Conservation (phyloP, 2,888 invertebrate species). For the Marronus borbonicus region DNA sequence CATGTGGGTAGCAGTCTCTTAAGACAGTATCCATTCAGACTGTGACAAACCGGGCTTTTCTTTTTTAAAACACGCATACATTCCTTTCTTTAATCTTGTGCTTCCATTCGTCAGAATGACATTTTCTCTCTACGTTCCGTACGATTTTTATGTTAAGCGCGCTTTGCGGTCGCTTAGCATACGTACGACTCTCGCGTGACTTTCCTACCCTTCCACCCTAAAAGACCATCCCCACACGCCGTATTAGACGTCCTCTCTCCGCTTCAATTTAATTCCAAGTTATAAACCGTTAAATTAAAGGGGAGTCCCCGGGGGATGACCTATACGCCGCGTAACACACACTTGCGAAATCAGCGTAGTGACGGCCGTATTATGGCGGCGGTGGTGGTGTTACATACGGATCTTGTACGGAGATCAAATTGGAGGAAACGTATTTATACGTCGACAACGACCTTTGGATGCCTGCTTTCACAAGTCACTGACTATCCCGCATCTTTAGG, state of each 20-base stretch:
- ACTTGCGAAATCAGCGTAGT: conserved; percentile 62
- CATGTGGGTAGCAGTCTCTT: too few relatives aligned
- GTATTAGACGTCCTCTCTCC: conserved; percentile 52
- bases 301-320: conserved; percentile 64
- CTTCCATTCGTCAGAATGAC: not conserved
- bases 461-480: conserved; percentile 60
- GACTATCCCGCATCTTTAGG: not conserved
- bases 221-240: conserved; percentile 21
- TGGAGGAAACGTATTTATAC: conserved; percentile 9
- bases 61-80: too few relatives aligned
- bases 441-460: conserved; percentile 20
- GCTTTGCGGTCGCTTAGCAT: conserved; percentile 63
- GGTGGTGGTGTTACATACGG: conserved; percentile 50
- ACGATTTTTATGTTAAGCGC: conserved; percentile 57
- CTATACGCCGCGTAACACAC: conserved; percentile 59
- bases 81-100: too few relatives aligned
- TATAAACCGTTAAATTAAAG: conserved; percentile 70
- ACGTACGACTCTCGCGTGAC: conserved; percentile 67
- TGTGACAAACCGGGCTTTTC: too few relatives aligned
- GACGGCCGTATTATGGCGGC: not conserved
- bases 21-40: too few relatives aligned
- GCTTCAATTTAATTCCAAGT: conserved; percentile 69
- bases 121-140: conserved; percentile 38
- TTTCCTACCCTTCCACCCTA: conserved; percentile 50
- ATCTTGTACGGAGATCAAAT: not conserved